Base-by-base conservation (phyloP, 2,888 invertebrate species). In the Callyntrura sp. region DNA sequence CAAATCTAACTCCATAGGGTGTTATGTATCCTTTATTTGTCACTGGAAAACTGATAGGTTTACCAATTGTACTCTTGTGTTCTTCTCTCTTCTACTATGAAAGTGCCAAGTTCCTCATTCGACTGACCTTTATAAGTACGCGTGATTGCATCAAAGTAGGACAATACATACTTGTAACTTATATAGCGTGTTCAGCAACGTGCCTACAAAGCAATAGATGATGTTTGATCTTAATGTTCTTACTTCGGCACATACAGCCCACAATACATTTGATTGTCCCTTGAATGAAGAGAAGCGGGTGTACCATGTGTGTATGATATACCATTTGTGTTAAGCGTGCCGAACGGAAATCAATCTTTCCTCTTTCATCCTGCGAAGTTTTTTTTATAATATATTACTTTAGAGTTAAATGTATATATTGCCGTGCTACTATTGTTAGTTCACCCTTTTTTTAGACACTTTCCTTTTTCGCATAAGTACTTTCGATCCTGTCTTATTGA, bases 331-430 rank as follows among this genome's bases (percentile, higher is more conserved):
- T 51, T 43, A 57, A 73, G 78, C 86, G 86, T 86, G 86, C 43
- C 62, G 23, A 73, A 62, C 62, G 62, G 86, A 62, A 86, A 86
- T 86, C 86, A 86, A 86, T 86, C 86, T 85, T 85, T 12, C 2
- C 73, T 65, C 60, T 55, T 51, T 79, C 85, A 85, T 70, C 20
- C 73, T 62, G 14, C 8, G 28, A 25, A 51, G 23, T 48, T 25
- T 70, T 25, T 12, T 65, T n/a, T n/a, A n/a, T 23, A 28, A 62
- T 60, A 73, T 68, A 76, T 85, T 57, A 85, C 70, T 23, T 11
- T 45, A 62, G 48, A 43, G 43, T 81, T 81, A 35, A 43, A n/a
- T 70, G n/a, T 43, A 68, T n/a, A 35, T n/a, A 1, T 28, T 65
- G 28, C n/a, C 65, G 12, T 57, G 11, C 1, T 14, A 51, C 51